These are phyloP conservation scores for Volucella bombylans DNA, from an alignment of 2,888 invertebrate genomes.

Conservation along the genomic window DNA sequence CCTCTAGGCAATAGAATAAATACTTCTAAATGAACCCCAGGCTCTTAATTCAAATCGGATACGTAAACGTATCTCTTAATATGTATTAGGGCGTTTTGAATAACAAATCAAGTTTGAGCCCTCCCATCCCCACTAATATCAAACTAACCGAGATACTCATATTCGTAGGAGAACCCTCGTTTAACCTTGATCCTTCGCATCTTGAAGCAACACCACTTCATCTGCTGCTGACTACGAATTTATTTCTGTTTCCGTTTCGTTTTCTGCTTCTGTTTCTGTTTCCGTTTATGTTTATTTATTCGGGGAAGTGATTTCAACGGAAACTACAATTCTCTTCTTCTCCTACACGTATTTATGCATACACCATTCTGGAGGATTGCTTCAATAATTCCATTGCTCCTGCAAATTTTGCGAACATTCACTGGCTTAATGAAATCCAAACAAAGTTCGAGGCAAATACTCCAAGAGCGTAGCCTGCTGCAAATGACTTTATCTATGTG, in stretches of 20 bases:
- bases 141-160: neutral
- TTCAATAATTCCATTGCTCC: neutral
- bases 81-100: neutral
- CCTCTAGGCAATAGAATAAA: too few relatives aligned
- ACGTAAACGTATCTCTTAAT: neutral
- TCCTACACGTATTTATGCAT: constrained; percentile 17
- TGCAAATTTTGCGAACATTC: constrained; percentile 24
- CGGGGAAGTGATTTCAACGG: neutral
- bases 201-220: constrained; percentile 15
- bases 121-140: too few relatives aligned
- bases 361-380: neutral
- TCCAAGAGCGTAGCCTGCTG: neutral
- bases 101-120: neutral
- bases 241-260: too few relatives aligned
- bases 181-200: constrained; percentile 34
- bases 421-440: constrained; percentile 68
- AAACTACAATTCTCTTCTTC: constrained; percentile 14
- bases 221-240: neutral
- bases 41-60: too few relatives aligned
- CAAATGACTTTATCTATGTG: constrained; percentile 34
- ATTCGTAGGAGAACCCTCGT: neutral
- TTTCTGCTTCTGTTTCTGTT: too few relatives aligned
- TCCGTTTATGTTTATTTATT: constrained; percentile 22
- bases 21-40: too few relatives aligned
- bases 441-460: constrained; percentile 66